Conservation (phyloP, 2,888 invertebrate genomes). For the Brachylomia viminalis region DNA sequence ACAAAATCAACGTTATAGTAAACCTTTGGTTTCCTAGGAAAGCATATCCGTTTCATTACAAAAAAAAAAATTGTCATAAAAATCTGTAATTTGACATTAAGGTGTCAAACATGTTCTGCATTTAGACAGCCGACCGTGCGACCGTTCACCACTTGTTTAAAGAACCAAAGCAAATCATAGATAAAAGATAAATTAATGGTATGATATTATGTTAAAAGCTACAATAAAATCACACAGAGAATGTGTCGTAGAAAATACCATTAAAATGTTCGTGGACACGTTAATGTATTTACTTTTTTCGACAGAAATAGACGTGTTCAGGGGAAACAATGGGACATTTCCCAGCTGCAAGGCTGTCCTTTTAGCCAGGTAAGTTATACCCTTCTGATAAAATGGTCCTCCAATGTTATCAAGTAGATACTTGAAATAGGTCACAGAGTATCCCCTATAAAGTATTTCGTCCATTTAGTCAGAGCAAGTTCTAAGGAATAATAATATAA, state of each 20-base stretch:
- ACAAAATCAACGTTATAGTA: not conserved
- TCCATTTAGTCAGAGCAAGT: not conserved
- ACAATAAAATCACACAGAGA: slow-evolving; percentile 34
- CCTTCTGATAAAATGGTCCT: slow-evolving; percentile 1
- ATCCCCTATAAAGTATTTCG: not conserved
- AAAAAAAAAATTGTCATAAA: too few relatives aligned
- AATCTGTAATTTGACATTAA: too few relatives aligned
- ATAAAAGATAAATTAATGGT: slow-evolving; percentile 7
- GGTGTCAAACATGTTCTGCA: too few relatives aligned
- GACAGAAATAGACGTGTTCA: too few relatives aligned
- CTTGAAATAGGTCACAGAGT: not conserved
- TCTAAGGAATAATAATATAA: not conserved
- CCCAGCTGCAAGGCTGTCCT: not conserved
- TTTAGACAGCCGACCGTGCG: too few relatives aligned
- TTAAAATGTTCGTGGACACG: slow-evolving; percentile 9
- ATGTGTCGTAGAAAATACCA: slow-evolving; percentile 32
- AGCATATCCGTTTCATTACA: too few relatives aligned
- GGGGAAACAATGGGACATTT: not conserved
- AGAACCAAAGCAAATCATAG: too few relatives aligned
- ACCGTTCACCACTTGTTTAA: too few relatives aligned
- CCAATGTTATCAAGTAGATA: not conserved
- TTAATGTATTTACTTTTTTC: slow-evolving; percentile 6
- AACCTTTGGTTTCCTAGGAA: too few relatives aligned
- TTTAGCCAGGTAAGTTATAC: not conserved
- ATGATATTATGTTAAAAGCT: slow-evolving; percentile 46